These are phyloP conservation scores for Episyrphus balteatus DNA, from an alignment of 1,140 invertebrate genomes.

Conservation along the genomic window DNA sequence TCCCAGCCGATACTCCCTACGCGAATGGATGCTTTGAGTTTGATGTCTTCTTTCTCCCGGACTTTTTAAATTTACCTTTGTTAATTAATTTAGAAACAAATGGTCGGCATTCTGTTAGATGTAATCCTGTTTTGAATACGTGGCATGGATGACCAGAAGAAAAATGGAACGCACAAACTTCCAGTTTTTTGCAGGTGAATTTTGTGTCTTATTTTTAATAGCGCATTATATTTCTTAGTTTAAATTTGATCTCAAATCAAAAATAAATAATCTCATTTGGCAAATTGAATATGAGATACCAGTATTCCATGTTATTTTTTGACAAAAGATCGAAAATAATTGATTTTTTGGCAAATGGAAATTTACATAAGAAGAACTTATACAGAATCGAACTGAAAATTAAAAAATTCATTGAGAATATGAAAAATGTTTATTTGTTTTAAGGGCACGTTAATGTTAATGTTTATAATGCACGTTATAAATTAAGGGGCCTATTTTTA, in stretches of 20 bases:
- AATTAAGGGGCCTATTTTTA: too few relatives aligned
- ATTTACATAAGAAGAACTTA: too few relatives aligned
- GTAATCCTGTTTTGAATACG: slow-evolving; percentile 93
- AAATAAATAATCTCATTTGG: background rate
- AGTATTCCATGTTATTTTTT: too few relatives aligned
- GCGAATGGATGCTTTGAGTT: slow-evolving; percentile 83
- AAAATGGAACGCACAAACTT: slow-evolving; percentile 96
- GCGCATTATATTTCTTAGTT: background rate
- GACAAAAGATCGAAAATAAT: too few relatives aligned
- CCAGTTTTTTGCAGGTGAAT: slow-evolving; percentile 87
- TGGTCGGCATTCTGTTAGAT: slow-evolving; percentile 83
- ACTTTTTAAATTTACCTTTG: slow-evolving; percentile 73
- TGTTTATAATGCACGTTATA: too few relatives aligned
- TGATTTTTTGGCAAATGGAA: too few relatives aligned
- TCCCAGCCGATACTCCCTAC: slow-evolving; percentile 79
- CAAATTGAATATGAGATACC: too few relatives aligned
- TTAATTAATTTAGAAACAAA: slow-evolving; percentile 90
- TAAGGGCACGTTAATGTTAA: too few relatives aligned
- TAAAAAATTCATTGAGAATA: too few relatives aligned
- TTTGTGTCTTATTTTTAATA: too few relatives aligned
- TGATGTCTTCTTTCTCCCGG: slow-evolving; percentile 82
- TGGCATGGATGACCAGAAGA: slow-evolving; percentile 97
- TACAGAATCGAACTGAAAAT: too few relatives aligned
- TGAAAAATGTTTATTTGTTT: too few relatives aligned
- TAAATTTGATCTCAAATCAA: background rate